Percentiles rank a stretch among this genome's conserved stretches.
phyloP scores from a whole-genome alignment of 2,113 vertebrate genomes.

The Aldabrachelys gigantea region DNA sequence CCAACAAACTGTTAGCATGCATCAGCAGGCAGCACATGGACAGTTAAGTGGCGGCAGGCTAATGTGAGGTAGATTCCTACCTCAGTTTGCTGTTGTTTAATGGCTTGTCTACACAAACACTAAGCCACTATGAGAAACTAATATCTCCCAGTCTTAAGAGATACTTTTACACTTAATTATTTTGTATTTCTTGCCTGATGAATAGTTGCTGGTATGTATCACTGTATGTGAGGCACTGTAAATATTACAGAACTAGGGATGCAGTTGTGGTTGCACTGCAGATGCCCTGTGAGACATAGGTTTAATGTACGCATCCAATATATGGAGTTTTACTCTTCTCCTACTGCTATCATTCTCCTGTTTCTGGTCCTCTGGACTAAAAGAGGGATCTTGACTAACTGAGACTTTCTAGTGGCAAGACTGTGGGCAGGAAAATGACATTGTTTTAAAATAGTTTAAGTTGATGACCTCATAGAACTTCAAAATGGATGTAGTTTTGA shows the following conservation, averaged over 20 bases:
- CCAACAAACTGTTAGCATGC: neutral
- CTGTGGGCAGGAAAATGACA: neutral
- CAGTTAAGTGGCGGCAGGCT: neutral
- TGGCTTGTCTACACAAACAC: neutral
- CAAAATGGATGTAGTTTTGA: neutral
- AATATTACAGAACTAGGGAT: neutral
- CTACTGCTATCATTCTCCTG: neutral
- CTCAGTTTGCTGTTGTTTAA: neutral
- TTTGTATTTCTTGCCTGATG: neutral
- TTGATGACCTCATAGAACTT: neutral
- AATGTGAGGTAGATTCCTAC: neutral
- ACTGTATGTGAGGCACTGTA: neutral
- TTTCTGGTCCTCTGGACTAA: neutral
- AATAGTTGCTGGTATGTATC: neutral
- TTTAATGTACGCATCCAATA: rapidly evolving
- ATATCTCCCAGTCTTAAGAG: neutral
- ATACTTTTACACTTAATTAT: neutral
- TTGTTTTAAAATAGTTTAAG: neutral
- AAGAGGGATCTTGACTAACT: neutral
- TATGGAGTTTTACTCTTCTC: neutral
- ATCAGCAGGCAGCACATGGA: neutral
- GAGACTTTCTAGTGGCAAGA: neutral
- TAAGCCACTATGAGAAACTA: neutral
- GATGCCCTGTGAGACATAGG: neutral
- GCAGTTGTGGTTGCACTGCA: slow-evolving; percentile 10